Base-by-base conservation (phyloP, 2,113 vertebrate genomes). In the human (Homo sapiens) region DNA sequence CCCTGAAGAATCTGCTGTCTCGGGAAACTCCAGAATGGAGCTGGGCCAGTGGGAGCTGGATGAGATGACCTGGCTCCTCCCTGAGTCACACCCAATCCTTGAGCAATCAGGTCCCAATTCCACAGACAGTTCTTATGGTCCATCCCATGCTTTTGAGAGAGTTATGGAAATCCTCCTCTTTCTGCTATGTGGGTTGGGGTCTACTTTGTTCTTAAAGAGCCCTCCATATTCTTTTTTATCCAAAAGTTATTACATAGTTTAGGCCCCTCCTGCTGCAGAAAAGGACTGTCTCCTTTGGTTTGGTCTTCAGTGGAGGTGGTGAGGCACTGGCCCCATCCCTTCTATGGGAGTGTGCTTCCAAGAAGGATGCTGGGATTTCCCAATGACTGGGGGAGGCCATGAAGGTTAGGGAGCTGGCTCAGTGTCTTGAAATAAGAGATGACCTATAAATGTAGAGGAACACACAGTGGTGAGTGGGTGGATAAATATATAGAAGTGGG, bases 21-120 rank as follows among this genome's bases (percentile, higher is more conserved):
- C 55, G 55, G 83, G 93, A 96, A 95, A 92, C 96, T 59, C 40
- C 80, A 96, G 97, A 94, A 90, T 96, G 89, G 94, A 92, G 76
- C 38, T 14, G 2, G 25, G 64, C 40, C 50, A 48, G 76, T 57
- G 84, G 89, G 72, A 94, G 45, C 80, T 38, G 59, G 70, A 25
- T 68, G 43, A 55, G 89, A 87, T 38, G 87, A 76, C 64, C 87
- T 3, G 38, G 75, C n/a, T 40, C 70, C 8, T n/a, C 95, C 95
- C 82, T 12, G 68, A 64, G 66, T 87, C 90, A 93, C 91, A 87
- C 94, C 87, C 43, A 10, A 2, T 10, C 82, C 89, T 92, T 94
- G 48, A 91, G 79, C 83, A 93, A 57, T 76, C 18, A 4, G 59
- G 87, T 73, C 50, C 70, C 92, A 40, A 64, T 93, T 88, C 86